These are phyloP conservation scores for Podotricha telesiphe DNA, from an alignment of 2,888 invertebrate species.

Conservation along the genomic window DNA sequence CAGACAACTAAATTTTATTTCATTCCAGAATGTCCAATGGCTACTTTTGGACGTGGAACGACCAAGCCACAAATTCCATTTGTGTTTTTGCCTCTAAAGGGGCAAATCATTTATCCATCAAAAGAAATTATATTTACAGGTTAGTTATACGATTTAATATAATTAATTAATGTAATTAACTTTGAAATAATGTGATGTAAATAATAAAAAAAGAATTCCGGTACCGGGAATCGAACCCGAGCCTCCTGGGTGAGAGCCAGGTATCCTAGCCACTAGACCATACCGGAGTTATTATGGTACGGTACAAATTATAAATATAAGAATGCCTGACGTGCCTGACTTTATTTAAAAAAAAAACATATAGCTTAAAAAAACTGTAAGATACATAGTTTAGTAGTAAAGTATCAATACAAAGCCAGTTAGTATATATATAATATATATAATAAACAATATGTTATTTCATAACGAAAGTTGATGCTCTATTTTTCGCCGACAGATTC, in stretches of 20 bases:
- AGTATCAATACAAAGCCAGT: too few species aligned
- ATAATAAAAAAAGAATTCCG: slow-evolving; percentile 33
- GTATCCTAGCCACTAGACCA: slow-evolving; percentile 88
- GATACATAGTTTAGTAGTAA: too few species aligned
- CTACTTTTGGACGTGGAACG: slow-evolving; percentile 87
- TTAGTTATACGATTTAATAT: slow-evolving; percentile 54
- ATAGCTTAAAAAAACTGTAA: too few species aligned
- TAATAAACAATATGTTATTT: too few species aligned
- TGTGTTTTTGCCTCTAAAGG: slow-evolving; percentile 92
- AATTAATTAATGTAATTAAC: not conserved
- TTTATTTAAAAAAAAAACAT: too few species aligned
- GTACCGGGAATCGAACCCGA: slow-evolving; percentile 89
- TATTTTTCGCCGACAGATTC: too few species aligned
- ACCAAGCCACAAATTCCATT: slow-evolving; percentile 90
- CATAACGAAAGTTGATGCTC: too few species aligned
- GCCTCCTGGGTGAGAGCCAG: slow-evolving; percentile 88
- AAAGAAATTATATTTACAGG: slow-evolving; percentile 93
- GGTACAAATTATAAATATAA: too few species aligned
- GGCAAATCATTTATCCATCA: slow-evolving; percentile 94
- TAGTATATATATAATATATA: too few species aligned
- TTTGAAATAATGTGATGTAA: not conserved
- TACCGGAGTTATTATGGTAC: slow-evolving; percentile 66
- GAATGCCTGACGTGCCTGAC: too few species aligned
- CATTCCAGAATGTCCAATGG: slow-evolving; percentile 86
- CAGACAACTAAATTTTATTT: not conserved